Percentiles rank a stretch among this genome's conserved stretches.
These are phyloP conservation scores for Plutella xylostella DNA, from an alignment of 2,888 invertebrate genomes.

Conservation along the genomic window DNA sequence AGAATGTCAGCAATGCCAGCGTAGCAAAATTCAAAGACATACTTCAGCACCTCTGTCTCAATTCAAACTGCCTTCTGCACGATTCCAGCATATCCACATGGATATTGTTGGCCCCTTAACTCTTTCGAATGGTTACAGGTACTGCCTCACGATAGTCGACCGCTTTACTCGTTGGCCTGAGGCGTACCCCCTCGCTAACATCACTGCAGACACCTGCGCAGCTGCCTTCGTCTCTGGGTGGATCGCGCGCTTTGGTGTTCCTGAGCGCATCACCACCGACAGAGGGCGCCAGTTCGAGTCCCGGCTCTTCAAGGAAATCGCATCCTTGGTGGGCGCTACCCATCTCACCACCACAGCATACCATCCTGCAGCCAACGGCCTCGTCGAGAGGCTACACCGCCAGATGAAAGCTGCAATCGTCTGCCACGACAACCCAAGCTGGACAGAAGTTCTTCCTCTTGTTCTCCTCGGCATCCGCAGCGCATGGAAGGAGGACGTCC, in stretches of 20 bases:
- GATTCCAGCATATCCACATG: conserved; percentile 6
- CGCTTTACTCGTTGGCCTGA: conserved; percentile 9
- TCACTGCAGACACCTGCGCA: conserved; percentile 1
- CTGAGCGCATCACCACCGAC: conserved; percentile 3
- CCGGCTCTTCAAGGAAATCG: neutral
- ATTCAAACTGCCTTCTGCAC: neutral
- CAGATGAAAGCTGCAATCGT: conserved; percentile 7
- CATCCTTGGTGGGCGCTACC: neutral
- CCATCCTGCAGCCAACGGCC: conserved; percentile 9
- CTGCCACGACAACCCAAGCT: conserved; percentile 2
- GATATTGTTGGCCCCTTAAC: conserved; percentile 8
- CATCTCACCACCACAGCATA: conserved; percentile 2
- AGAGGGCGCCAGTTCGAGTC: conserved; percentile 28
- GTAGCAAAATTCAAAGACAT: neutral
- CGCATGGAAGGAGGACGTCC: conserved; percentile 10
- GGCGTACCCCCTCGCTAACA: conserved; percentile 5
- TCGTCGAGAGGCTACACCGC: conserved; percentile 5
- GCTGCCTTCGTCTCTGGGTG: neutral
- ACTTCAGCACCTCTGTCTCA: neutral
- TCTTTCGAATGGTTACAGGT: neutral
- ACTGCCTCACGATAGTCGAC: conserved; percentile 7
- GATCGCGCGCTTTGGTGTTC: conserved; percentile 8
- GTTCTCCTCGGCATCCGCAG: conserved; percentile 23
- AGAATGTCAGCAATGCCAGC: neutral
- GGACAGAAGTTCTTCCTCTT: conserved; percentile 27